Evolutionary conservation across 2,113 vertebrate genomes (phyloP).

Genomic region (Lathamus discolor): DNA sequence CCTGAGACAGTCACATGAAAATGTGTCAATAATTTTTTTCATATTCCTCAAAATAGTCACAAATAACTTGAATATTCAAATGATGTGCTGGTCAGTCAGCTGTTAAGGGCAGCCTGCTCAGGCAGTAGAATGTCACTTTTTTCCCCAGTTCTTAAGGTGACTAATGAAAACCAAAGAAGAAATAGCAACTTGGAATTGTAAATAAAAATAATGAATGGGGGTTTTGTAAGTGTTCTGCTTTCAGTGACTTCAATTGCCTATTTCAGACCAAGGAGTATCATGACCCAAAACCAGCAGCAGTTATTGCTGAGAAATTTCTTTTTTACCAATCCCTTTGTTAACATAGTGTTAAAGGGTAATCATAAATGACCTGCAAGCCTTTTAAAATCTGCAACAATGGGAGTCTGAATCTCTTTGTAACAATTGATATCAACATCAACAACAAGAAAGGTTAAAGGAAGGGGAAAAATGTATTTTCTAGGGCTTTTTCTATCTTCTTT

Average conservation of each 20-base stretch:
- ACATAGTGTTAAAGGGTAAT: not conserved
- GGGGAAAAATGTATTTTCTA: not conserved
- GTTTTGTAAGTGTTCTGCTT: not conserved
- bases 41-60: not conserved
- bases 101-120: not conserved
- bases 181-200: not conserved
- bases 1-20: not conserved
- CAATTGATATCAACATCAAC: not conserved
- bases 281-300: not conserved
- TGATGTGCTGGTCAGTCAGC: not conserved
- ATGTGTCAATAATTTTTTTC: not conserved
- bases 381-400: not conserved
- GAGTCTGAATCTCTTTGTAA: not conserved
- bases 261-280: not conserved
- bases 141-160: not conserved
- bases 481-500: not conserved
- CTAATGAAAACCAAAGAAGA: not conserved
- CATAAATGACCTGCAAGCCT: not conserved
- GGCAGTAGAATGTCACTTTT: not conserved
- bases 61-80: not conserved
- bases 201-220: not conserved
- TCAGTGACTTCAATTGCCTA: not conserved
- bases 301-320: conserved; percentile 31
- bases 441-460: not conserved
- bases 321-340: not conserved